phyloP scores from a whole-genome alignment of 2,888 invertebrate species.

The Pimpla rufipes region DNA sequence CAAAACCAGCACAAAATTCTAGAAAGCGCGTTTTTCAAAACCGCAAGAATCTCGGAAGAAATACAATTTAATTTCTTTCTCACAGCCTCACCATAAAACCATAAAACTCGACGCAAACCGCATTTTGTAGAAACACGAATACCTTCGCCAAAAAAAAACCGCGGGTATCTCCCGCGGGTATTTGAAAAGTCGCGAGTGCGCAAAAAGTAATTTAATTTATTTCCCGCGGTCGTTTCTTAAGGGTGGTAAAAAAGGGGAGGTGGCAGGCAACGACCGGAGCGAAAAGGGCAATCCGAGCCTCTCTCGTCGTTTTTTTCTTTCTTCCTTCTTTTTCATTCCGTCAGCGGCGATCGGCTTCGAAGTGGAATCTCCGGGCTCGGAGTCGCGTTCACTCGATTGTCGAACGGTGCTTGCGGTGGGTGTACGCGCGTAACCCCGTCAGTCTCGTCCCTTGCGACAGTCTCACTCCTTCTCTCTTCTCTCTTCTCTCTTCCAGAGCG shows the following conservation, averaged over 20 bases:
- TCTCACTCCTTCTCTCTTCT: constrained; percentile 48
- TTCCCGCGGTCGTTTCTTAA: neutral
- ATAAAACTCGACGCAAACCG: too few species aligned
- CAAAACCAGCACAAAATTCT: neutral
- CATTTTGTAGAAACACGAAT: too few species aligned
- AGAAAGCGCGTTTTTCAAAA: neutral
- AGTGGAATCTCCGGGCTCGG: constrained; percentile 9
- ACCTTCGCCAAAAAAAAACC: too few species aligned
- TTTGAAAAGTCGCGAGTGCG: neutral
- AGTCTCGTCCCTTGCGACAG: constrained; percentile 57
- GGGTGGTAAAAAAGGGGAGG: neutral
- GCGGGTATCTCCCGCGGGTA: too few species aligned
- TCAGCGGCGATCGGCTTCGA: constrained; percentile 33
- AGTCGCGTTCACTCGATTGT: constrained; percentile 46
- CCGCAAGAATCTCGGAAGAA: neutral
- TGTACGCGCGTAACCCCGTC: constrained; percentile 57
- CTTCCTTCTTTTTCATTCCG: constrained; percentile 25
- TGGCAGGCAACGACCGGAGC: neutral
- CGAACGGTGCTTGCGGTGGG: constrained; percentile 45
- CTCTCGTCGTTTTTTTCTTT: constrained; percentile 12
- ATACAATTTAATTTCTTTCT: neutral
- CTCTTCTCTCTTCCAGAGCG: constrained; percentile 59
- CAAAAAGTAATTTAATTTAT: constrained; percentile 4
- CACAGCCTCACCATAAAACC: too few species aligned
- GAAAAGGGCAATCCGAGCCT: neutral